phyloP scores from a whole-genome alignment of 2,888 invertebrate species.

The Tholera decimalis region DNA sequence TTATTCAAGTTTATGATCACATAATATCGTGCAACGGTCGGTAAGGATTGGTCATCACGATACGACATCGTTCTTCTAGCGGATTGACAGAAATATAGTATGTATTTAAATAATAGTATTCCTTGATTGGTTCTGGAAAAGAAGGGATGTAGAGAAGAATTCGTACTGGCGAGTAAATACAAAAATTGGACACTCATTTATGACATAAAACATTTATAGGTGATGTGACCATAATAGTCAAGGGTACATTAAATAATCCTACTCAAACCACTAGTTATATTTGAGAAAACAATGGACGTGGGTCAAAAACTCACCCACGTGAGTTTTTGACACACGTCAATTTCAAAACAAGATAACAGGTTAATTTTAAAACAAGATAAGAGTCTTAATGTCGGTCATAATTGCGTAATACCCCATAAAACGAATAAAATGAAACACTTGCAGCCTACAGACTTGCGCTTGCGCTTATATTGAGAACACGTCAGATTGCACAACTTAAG shows the following conservation, averaged over 20 bases:
- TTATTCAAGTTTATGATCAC: conserved; percentile 34
- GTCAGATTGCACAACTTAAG: conserved; percentile 59
- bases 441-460: conserved; percentile 41
- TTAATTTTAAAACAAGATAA: conserved; percentile 38
- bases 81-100: not conserved
- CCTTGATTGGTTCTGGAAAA: not conserved
- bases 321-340: conserved; percentile 39
- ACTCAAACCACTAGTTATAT: conserved; percentile 23
- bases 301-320: conserved; percentile 39
- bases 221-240: not conserved
- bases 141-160: not conserved
- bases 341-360: conserved; percentile 35
- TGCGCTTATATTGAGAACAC: conserved; percentile 39
- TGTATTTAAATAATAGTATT: not conserved
- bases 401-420: conserved; percentile 56
- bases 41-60: not conserved
- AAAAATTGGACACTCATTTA: not conserved
- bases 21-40: not conserved
- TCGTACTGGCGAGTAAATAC: no score
- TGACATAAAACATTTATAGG: not conserved
- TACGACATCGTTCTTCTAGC: not conserved
- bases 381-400: conserved; percentile 39
- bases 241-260: conserved; percentile 15
- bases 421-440: conserved; percentile 49
- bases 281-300: conserved; percentile 2